Conservation (phyloP, 2,113 vertebrate species). For the Eclectus roratus region DNA sequence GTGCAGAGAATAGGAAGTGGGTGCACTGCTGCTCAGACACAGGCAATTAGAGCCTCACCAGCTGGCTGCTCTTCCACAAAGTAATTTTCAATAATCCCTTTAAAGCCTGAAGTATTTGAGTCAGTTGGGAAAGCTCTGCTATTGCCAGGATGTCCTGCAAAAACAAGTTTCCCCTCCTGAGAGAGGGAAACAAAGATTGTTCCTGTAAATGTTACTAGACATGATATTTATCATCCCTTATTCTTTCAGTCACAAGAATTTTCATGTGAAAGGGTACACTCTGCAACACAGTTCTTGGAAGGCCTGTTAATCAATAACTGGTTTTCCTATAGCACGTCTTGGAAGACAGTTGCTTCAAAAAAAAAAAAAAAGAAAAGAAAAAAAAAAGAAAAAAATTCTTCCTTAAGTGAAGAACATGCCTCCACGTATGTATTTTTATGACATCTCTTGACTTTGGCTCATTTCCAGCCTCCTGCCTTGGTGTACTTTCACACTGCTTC, state of each 20-base stretch:
- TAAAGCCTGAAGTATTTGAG: background rate
- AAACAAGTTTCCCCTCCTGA: background rate
- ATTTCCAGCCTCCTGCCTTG: background rate
- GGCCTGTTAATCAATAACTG: background rate
- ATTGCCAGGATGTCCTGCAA: background rate
- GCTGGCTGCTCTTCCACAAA: background rate
- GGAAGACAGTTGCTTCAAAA: background rate
- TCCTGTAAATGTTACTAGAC: background rate
- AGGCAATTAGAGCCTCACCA: background rate
- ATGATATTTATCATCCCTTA: background rate
- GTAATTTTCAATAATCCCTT: background rate
- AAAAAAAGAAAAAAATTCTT: background rate
- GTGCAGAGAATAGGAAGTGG: background rate
- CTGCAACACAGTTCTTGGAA: background rate
- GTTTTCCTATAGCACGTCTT: background rate
- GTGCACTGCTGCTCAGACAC: background rate
- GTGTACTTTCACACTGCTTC: background rate
- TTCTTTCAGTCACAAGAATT: background rate
- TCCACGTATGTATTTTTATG: background rate
- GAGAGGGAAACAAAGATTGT: background rate
- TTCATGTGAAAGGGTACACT: background rate
- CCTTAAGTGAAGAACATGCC: background rate
- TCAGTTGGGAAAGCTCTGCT: background rate
- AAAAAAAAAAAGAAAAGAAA: background rate
- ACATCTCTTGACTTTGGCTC: rapidly evolving